Percentiles rank a stretch among this genome's conserved stretches.
phyloP scores from a whole-genome alignment of 92 coral and sea anemone genomes.

The Parazoanthus atlanticus region DNA sequence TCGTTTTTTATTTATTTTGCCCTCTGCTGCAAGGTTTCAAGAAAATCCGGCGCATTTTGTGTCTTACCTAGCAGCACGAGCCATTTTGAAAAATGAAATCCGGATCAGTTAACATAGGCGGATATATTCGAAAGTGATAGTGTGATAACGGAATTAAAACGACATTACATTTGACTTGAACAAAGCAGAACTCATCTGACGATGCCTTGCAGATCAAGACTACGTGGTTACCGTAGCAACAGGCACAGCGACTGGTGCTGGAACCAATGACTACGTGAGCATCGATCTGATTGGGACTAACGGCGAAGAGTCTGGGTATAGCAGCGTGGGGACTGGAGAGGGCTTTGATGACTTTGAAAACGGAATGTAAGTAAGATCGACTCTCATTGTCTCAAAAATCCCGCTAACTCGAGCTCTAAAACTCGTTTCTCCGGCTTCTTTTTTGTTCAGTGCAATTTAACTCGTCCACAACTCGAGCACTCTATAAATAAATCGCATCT shows the following conservation, averaged over 20 bases:
- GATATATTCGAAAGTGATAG: background rate
- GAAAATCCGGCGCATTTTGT: too few species aligned
- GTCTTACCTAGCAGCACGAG: too few species aligned
- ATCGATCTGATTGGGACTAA: background rate
- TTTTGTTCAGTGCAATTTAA: too few species aligned
- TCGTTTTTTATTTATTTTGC: too few species aligned
- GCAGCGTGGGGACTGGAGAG: conserved; percentile 49
- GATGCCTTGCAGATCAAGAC: background rate
- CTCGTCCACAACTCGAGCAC: too few species aligned
- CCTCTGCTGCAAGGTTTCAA: too few species aligned
- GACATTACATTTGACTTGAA: background rate
- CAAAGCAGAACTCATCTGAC: background rate
- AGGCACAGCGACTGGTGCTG: background rate
- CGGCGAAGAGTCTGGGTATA: conserved; percentile 16
- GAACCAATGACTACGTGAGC: background rate
- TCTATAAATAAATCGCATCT: too few species aligned
- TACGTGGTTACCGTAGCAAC: conserved; percentile 26
- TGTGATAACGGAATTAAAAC: background rate
- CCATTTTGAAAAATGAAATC: too few species aligned
- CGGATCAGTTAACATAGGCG: too few species aligned
- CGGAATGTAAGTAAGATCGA: conserved; percentile 18
- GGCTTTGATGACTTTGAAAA: conserved; percentile 39
- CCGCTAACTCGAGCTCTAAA: too few species aligned
- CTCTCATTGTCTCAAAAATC: too few species aligned
- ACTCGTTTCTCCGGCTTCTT: too few species aligned